These are phyloP conservation scores for Phalloptychus januarius DNA, from an alignment of 2,797 vertebrate genomes.

Conservation along the genomic window DNA sequence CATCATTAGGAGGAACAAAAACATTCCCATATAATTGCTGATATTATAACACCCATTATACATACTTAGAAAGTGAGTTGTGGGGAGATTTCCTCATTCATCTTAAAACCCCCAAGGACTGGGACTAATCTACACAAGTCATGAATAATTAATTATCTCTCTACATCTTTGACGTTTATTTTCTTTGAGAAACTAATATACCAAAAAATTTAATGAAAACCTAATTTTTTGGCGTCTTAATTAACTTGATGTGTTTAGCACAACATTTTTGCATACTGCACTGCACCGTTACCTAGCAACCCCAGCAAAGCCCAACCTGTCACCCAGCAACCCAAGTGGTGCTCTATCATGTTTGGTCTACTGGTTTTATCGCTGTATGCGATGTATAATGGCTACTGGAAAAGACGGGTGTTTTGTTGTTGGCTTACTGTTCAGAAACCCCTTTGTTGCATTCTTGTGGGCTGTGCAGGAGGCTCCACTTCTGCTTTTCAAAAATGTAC, in stretches of 20 bases:
- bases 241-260: background rate
- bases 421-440: no score
- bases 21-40: slow-evolving; percentile 79
- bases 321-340: no score
- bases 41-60: slow-evolving; percentile 84
- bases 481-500: no score
- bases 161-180: background rate
- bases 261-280: background rate
- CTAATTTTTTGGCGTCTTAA: background rate
- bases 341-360: no score
- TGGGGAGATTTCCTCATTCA: slow-evolving; percentile 77
- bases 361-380: no score
- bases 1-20: slow-evolving; percentile 79
- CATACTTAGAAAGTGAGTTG: slow-evolving; percentile 78
- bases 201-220: background rate
- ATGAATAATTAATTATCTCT: slow-evolving; percentile 32
- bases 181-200: background rate
- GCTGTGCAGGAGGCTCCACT: no score
- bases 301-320: no score
- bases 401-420: no score
- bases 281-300: no score
- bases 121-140: slow-evolving; percentile 54
- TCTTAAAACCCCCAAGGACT: slow-evolving; percentile 77
- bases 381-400: no score
- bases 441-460: no score